These are phyloP conservation scores for Azemiops feae DNA, from an alignment of 2,113 vertebrate species.

Conservation along the genomic window DNA sequence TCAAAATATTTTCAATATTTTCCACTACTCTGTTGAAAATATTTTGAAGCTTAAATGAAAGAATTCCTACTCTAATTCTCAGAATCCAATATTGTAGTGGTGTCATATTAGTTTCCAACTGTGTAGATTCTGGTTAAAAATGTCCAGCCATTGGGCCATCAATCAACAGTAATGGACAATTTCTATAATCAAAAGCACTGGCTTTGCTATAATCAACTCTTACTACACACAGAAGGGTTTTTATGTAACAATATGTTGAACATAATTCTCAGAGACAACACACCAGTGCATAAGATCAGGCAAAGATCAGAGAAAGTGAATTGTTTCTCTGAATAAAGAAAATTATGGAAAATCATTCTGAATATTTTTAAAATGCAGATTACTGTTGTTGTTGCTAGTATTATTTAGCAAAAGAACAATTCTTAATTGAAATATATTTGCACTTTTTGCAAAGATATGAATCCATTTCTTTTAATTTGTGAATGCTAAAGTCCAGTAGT, in stretches of 20 bases:
- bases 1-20: conserved; percentile 11
- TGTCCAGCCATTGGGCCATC: conserved; percentile 36
- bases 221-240: conserved; percentile 1
- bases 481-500: conserved; percentile 19
- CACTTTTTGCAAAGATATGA: conserved; percentile 9
- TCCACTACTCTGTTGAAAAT: conserved; percentile 8
- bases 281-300: not conserved
- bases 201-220: conserved; percentile 37
- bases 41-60: not conserved
- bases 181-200: conserved; percentile 46
- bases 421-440: conserved; percentile 1
- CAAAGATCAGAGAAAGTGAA: not conserved
- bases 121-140: conserved; percentile 47
- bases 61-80: conserved; percentile 20
- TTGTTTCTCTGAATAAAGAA: not conserved
- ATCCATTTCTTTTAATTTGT: conserved; percentile 42
- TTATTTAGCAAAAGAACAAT: not conserved
- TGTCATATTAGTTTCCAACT: conserved; percentile 33
- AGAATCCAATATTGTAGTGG: conserved; percentile 2
- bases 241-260: not conserved
- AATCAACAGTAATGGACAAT: conserved; percentile 31
- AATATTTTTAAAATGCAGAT: not conserved
- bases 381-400: not conserved
- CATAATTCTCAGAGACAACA: not conserved
- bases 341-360: not conserved